phyloP scores from a whole-genome alignment of 2,797 vertebrate species.

The Coendou prehensilis region DNA sequence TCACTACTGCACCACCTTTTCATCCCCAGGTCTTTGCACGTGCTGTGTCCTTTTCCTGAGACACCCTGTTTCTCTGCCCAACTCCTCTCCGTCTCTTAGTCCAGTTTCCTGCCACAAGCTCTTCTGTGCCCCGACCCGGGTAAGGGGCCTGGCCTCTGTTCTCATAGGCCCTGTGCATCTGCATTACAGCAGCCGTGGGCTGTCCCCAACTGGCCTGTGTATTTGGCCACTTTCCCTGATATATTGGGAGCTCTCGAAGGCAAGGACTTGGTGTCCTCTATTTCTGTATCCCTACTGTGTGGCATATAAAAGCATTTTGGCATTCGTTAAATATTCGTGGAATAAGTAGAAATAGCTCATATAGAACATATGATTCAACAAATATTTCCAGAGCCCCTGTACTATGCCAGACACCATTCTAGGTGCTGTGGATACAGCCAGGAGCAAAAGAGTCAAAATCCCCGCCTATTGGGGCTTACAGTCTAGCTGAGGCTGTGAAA shows the following conservation, averaged over 20 bases:
- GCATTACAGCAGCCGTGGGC: not conserved
- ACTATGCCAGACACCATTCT: not conserved
- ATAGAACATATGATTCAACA: not conserved
- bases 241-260: not conserved
- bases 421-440: not conserved
- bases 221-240: not conserved
- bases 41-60: not conserved
- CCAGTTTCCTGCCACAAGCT: conserved; percentile 46
- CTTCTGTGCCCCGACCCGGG: not conserved
- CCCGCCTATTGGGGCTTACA: not conserved
- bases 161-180: not conserved
- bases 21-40: not conserved
- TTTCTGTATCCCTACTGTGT: not conserved
- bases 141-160: not conserved
- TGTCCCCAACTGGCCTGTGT: not conserved
- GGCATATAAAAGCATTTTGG: not conserved
- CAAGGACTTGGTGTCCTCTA: not conserved
- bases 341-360: conserved; percentile 24
- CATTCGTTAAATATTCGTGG: conserved; percentile 23
- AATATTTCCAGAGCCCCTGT: not conserved
- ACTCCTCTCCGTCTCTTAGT: not conserved
- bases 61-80: not conserved
- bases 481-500: not conserved
- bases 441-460: conserved; percentile 29
- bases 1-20: not conserved